A percentile compares a stretch with the other conserved stretches of the same genome.
phyloP scores from a whole-genome alignment of 2,797 vertebrate species.

The Pteropus rufus region DNA sequence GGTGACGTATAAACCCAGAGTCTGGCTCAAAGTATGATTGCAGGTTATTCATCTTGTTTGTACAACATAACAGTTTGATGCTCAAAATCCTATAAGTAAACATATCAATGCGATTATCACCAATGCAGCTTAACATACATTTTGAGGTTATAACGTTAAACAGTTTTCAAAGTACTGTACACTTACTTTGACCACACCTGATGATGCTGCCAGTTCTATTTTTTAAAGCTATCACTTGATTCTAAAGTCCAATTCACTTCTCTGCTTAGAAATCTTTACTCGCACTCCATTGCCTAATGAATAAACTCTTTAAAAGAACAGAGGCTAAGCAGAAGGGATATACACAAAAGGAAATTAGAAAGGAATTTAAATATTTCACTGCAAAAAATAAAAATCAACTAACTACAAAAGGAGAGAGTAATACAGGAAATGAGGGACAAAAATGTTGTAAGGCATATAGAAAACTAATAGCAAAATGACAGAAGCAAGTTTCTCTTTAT shows the following conservation, averaged over 20 bases:
- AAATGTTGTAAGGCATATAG: background rate
- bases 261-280: background rate
- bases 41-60: background rate
- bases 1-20: background rate
- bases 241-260: background rate
- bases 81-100: background rate
- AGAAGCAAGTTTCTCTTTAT: background rate
- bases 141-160: background rate
- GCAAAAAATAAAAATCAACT: background rate
- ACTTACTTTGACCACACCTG: background rate
- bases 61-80: background rate
- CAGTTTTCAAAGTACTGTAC: background rate
- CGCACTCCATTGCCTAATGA: background rate
- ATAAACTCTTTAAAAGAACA: background rate
- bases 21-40: background rate
- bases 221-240: background rate
- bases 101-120: background rate
- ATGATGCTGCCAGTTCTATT: background rate
- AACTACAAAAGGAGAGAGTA: background rate
- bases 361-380: background rate
- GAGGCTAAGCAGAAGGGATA: background rate
- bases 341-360: background rate
- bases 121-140: background rate
- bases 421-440: background rate
- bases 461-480: background rate